Conservation (phyloP, 2,113 vertebrate genomes). For the Bothrops jararaca region DNA sequence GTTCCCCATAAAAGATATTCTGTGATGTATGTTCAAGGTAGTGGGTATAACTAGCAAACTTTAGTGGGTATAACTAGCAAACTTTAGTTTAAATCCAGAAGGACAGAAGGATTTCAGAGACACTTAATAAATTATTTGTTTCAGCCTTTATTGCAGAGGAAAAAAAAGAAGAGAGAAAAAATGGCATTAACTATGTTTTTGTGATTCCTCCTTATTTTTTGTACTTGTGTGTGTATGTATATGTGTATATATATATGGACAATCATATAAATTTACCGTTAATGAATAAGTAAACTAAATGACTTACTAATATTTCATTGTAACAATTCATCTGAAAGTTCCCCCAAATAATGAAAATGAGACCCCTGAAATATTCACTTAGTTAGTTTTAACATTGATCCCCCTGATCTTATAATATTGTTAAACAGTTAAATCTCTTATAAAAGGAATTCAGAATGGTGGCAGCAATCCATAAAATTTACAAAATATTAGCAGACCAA, state of each 20-base stretch:
- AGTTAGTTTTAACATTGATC: background rate
- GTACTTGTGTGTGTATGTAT: background rate
- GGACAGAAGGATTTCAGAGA: background rate
- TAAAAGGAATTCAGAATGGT: background rate
- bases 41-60: background rate
- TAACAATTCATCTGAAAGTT: background rate
- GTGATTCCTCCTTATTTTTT: background rate
- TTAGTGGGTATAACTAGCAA: background rate
- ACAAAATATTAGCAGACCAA: background rate
- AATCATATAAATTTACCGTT: background rate
- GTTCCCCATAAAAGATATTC: background rate
- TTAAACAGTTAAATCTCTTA: background rate
- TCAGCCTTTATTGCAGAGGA: background rate
- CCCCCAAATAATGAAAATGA: background rate
- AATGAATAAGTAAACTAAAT: background rate
- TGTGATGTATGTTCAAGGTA: background rate
- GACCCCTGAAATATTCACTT: background rate
- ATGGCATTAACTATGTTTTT: background rate
- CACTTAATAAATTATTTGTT: background rate
- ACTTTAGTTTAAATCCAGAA: background rate
- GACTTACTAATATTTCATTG: background rate
- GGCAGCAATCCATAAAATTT: background rate
- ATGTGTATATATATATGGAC: background rate
- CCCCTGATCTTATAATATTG: background rate
- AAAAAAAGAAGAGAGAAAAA: background rate